Evolutionary conservation across 1,140 invertebrate species (phyloP), one percentile per base, ranked within the genome.

Genomic region (Aphaenogaster ashmeadi): DNA sequence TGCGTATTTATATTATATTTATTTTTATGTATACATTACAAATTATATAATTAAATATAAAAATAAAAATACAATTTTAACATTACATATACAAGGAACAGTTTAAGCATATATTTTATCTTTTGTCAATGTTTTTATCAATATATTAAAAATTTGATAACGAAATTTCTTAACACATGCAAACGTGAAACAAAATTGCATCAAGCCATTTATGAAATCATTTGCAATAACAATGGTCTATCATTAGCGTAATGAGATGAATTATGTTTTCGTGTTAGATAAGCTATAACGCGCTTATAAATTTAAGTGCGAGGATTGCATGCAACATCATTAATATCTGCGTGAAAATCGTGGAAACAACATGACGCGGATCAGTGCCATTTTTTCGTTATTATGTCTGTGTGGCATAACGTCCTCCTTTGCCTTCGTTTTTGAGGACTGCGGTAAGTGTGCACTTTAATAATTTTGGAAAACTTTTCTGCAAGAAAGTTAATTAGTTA

Each of bases 371-470:
- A 84, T 50, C 11, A 62, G 18, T 50, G 44, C 52, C 54, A 9
- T 13, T 9, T 18, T 89, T 75, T 3, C 83, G 38, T 0, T 77
- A 6, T 47, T 84, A 11, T 83, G 58, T 85, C 50, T 90, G 13
- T 81, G 74, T 36, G 33, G 78, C 8, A 47, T 33, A 38, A 9
- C 47, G 56, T 77, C 38, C 13, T 69, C 44, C 3, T 33, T 50
- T 9, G 87, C 87, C 9, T 21, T 91, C 9, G 58, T 83, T 36
- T 80, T 90, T 11, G 41, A 21, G 11, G 87, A 93, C 66, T 93
- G 92, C 47, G 91, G 93, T 93, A 75, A 92, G 90, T 89, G 21
- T 64, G 1, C 2, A 78, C 9, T 66, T 36, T 18, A 62, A n/a
- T 84, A 47, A 41, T n/a, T 80, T 87, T 72, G 13, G 0, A 80